A percentile compares a stretch with the other conserved stretches of the same genome.
Evolutionary conservation across 2,113 vertebrate genomes (phyloP).

Genomic region (Chinchilla lanigera): DNA sequence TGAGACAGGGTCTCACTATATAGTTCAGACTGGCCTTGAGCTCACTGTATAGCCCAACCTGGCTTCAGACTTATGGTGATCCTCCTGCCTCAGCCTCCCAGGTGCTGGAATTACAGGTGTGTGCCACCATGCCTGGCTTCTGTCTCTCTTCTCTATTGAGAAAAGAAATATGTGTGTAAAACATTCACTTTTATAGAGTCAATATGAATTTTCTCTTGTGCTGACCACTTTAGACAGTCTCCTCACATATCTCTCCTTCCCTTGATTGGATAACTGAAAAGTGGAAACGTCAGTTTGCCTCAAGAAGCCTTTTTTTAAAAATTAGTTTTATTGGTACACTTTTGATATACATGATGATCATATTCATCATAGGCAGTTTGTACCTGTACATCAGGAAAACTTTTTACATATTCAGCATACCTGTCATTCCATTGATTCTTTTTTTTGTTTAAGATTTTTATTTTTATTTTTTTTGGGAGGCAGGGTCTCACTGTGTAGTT

Average conservation of each 20-base stretch:
- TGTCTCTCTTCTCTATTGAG: background rate
- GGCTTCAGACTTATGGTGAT: background rate
- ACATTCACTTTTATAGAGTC: background rate
- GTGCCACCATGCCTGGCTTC: background rate
- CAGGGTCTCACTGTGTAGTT: background rate
- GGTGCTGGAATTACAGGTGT: background rate
- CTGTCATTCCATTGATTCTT: background rate
- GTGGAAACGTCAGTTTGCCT: conserved; percentile 13
- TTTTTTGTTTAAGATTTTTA: background rate
- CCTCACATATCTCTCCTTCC: background rate
- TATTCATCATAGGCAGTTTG: background rate
- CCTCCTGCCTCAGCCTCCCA: background rate
- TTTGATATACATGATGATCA: background rate
- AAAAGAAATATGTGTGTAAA: background rate
- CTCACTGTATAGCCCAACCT: background rate
- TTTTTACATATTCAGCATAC: background rate
- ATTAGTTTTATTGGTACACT: background rate
- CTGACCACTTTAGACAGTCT: background rate
- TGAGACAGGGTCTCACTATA: background rate
- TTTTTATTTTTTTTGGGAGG: background rate
- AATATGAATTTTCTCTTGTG: conserved; percentile 12
- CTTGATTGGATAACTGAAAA: background rate
- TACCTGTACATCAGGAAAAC: background rate
- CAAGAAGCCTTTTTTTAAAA: background rate
- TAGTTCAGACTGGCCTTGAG: background rate